Evolutionary conservation across 2,797 vertebrate species (phyloP), one percentile per base, ranked within the genome.

Genomic region (Holocentrus rufus): DNA sequence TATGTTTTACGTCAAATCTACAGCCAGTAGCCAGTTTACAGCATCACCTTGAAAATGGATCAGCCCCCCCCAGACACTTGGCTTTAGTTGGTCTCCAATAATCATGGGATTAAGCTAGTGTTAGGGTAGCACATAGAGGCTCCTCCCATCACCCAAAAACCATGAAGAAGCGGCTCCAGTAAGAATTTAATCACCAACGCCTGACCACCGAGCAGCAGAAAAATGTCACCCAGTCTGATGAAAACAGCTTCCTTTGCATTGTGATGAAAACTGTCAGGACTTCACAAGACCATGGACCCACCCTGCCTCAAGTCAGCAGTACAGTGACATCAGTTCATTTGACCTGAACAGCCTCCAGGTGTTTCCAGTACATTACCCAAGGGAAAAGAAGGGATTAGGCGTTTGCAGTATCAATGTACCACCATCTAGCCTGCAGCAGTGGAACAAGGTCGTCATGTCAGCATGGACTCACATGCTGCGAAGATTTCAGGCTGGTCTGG

Each of bases 21-120:
- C 47, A 25, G 2, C 5, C 46, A 66, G 30, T 75, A 79, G 70
- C 65, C 79, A 81, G 80, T 86, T 72, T n/a, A 59, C 11, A 61
- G 18, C 58, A 52, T 2, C 17, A 18, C 18, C 2, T 7, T n/a
- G 14, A 61, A 49, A 18, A 11, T 9, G 4, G 15, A 2, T 63
- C 18, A 1, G 36, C 31, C 5, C 36, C 14, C 11, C 47, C n/a
- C n/a, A n/a, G n/a, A n/a, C n/a, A n/a, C n/a, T n/a, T n/a, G 39
- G 39, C 39, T 13, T 44, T 49, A 49, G 47, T 49, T 49, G 7
- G 17, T 15, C n/a, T n/a, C n/a, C n/a, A n/a, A n/a, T n/a, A n/a
- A n/a, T n/a, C 39, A 42, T 42, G 39, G 39, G 39, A 42, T 42
- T 42, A 11, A 14, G 11, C 14, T 42, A 49, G n/a, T 23, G 22